Percentiles rank a stretch among this genome's conserved stretches.
Conservation (phyloP, 2,797 vertebrate species). For the Cirrhinus mrigala region DNA sequence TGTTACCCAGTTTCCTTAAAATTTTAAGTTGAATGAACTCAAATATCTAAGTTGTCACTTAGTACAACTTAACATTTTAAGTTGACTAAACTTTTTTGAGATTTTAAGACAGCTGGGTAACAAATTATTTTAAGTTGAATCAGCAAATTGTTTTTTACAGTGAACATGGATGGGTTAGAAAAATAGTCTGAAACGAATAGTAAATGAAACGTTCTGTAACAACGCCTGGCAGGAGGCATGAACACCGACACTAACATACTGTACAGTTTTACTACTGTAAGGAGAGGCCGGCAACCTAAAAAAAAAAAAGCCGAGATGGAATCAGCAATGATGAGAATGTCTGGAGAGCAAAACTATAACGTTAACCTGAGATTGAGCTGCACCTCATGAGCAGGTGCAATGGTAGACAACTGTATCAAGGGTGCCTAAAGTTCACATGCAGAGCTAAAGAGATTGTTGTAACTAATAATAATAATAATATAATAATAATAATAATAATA, state of each 20-base stretch:
- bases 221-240: slow-evolving; percentile 68
- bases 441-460: slow-evolving; percentile 76
- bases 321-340: slow-evolving; percentile 68
- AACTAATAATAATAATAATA: slow-evolving; percentile 48
- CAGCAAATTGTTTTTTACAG: no score
- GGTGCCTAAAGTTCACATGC: slow-evolving; percentile 75
- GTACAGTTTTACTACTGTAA: slow-evolving; percentile 49
- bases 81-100: no score
- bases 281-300: slow-evolving; percentile 31
- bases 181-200: slow-evolving; percentile 56
- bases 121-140: no score
- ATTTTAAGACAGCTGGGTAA: no score
- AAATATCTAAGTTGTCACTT: no score
- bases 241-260: slow-evolving; percentile 57
- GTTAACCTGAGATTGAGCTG: slow-evolving; percentile 83
- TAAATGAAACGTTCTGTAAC: slow-evolving; percentile 48
- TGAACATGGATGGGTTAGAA: slow-evolving; percentile 66
- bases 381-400: slow-evolving; percentile 75
- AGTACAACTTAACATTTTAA: no score
- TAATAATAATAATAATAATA: slow-evolving; percentile 61
- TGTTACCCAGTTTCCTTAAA: no score
- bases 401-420: slow-evolving; percentile 74
- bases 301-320: slow-evolving; percentile 38
- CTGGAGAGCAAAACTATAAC: slow-evolving; percentile 77
- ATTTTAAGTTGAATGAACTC: no score